phyloP scores from a whole-genome alignment of 2,113 vertebrate species.

The Riparia riparia region DNA sequence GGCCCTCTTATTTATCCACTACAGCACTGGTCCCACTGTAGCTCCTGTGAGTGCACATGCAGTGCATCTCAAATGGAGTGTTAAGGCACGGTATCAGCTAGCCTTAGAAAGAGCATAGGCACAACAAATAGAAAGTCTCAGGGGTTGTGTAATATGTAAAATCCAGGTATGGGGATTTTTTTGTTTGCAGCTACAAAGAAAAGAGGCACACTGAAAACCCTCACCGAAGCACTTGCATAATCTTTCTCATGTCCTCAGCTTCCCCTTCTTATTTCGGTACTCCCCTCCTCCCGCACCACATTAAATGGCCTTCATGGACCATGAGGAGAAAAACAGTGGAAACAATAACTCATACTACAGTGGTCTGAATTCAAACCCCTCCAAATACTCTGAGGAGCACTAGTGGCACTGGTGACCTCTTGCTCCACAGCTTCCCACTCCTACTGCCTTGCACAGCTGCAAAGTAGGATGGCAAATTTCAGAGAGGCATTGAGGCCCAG shows the following conservation, averaged over 20 bases:
- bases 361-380: not conserved
- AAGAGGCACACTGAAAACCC: not conserved
- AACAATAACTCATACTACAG: slow-evolving; percentile 27
- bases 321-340: not conserved
- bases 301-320: not conserved
- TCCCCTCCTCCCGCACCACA: slow-evolving; percentile 22
- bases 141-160: not conserved
- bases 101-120: not conserved
- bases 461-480: not conserved
- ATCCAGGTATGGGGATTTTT: not conserved
- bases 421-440: slow-evolving; percentile 45
- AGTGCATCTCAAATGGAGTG: not conserved
- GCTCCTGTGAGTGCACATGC: not conserved
- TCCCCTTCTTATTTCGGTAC: not conserved
- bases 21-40: not conserved
- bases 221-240: not conserved
- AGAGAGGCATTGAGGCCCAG: not conserved
- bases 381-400: not conserved
- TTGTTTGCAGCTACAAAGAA: not conserved
- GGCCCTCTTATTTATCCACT: not conserved
- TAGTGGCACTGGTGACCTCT: not conserved
- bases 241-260: slow-evolving; percentile 56
- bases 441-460: slow-evolving; percentile 3
- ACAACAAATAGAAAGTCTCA: not conserved
- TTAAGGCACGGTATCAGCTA: not conserved